Percentiles rank a stretch among this genome's conserved stretches.
Evolutionary conservation across 1,140 invertebrate genomes (phyloP).

Genomic region (Cryptotermes secundus): DNA sequence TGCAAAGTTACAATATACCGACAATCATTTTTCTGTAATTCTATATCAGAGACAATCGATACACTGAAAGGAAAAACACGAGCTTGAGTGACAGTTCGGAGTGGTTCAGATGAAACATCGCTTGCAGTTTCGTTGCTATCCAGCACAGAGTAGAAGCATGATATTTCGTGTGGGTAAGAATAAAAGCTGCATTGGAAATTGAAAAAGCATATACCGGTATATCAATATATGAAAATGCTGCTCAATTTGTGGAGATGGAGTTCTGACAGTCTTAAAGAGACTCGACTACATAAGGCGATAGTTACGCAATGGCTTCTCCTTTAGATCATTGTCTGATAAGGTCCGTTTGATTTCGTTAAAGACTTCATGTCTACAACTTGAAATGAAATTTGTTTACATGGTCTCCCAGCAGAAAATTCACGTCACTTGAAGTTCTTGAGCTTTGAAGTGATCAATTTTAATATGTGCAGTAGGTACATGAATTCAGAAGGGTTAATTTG

Average conservation of each 20-base stretch:
- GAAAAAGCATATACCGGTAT: neutral
- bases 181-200: neutral
- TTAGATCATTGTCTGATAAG: neutral
- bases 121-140: neutral
- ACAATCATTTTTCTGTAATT: neutral
- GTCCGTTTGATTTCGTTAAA: neutral
- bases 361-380: neutral
- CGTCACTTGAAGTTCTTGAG: too few species aligned
- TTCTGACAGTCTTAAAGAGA: neutral
- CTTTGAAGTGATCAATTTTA: too few species aligned
- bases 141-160: neutral
- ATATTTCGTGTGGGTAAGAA: neutral
- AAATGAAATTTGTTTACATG: too few species aligned
- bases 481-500: too few species aligned
- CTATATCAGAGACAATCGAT: neutral
- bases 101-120: slow-evolving; percentile 1
- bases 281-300: neutral
- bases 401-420: too few species aligned
- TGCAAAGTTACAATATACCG: too few species aligned
- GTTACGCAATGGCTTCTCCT: neutral
- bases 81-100: neutral
- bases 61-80: neutral
- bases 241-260: neutral
- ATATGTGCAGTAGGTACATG: too few species aligned
- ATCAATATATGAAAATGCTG: neutral